phyloP scores from a whole-genome alignment of 2,113 vertebrate species.

The Tyrannus savana region DNA sequence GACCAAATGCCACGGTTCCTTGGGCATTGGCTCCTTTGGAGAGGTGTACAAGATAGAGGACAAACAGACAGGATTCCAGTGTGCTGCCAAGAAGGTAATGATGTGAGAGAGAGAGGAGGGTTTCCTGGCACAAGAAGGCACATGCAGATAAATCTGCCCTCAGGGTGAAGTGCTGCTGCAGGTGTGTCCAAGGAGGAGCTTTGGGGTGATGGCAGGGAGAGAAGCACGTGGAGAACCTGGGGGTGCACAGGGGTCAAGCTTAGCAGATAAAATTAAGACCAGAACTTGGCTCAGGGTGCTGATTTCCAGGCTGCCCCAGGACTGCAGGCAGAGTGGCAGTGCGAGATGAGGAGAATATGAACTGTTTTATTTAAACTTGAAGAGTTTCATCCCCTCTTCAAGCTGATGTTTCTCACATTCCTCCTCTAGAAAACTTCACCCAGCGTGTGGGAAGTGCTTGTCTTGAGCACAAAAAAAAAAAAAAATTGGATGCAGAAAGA shows the following conservation, averaged over 20 bases:
- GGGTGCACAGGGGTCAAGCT: not conserved
- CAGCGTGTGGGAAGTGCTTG: not conserved
- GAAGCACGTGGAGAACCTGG: not conserved
- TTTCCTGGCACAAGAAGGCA: not conserved
- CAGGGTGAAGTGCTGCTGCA: not conserved
- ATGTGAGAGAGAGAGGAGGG: not conserved
- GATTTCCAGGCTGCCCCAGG: not conserved
- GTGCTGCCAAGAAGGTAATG: conserved; percentile 93
- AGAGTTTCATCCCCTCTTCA: not conserved
- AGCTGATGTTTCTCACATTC: not conserved
- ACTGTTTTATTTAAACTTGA: not conserved
- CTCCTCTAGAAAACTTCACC: not conserved
- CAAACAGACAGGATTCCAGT: conserved; percentile 87
- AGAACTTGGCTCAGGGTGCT: not conserved
- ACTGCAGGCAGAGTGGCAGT: not conserved
- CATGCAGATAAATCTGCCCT: not conserved
- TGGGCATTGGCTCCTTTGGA: conserved; percentile 91
- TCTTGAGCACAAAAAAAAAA: not conserved
- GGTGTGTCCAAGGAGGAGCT: not conserved
- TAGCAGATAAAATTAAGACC: not conserved
- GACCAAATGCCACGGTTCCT: conserved; percentile 71
- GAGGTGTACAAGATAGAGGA: conserved; percentile 89
- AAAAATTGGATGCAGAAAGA: not conserved
- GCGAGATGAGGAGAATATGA: not conserved
- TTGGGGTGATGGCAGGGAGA: not conserved